Evolutionary conservation across 1,140 invertebrate genomes (phyloP).

Genomic region (Dinothrombium tinctorium): DNA sequence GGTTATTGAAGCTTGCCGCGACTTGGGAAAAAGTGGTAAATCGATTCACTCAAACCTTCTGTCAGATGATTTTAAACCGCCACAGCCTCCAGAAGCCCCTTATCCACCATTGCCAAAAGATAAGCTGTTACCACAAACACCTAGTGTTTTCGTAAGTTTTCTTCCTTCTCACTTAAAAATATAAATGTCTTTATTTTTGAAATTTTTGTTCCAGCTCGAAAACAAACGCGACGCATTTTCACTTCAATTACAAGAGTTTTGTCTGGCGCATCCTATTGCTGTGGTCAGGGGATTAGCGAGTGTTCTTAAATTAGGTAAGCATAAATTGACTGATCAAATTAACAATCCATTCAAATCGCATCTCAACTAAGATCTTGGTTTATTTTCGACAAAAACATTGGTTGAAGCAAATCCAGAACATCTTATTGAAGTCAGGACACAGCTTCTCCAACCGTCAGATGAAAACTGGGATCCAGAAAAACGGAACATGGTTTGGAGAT

Average conservation of each 20-base stretch:
- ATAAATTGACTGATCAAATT: neutral
- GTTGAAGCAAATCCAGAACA: conserved; percentile 98
- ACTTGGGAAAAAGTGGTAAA: conserved; percentile 16
- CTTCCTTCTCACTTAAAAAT: conserved; percentile 1
- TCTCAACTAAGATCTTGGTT: conserved; percentile 44
- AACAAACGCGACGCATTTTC: conserved; percentile 94
- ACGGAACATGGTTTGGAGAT: conserved; percentile 62
- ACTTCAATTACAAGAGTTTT: conserved; percentile 87
- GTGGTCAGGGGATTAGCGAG: conserved; percentile 79
- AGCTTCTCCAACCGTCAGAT: conserved; percentile 74
- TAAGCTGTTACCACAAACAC: conserved; percentile 37
- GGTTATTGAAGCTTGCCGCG: conserved; percentile 23
- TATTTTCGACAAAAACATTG: conserved; percentile 94
- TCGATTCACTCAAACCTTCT: conserved; percentile 16
- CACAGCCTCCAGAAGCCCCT: conserved; percentile 21
- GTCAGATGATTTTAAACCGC: conserved; percentile 16
- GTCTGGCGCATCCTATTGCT: conserved; percentile 84
- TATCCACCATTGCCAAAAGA: conserved; percentile 46
- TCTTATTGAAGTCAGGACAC: conserved; percentile 78
- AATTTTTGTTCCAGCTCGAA: conserved; percentile 33
- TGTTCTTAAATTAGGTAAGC: conserved; percentile 55
- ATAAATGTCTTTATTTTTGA: conserved; percentile 1
- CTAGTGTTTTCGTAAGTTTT: conserved; percentile 25
- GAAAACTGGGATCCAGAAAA: conserved; percentile 71
- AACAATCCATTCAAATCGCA: neutral